Evolutionary conservation across 2,888 invertebrate species (phyloP).

Genomic region (Dione vanillae): DNA sequence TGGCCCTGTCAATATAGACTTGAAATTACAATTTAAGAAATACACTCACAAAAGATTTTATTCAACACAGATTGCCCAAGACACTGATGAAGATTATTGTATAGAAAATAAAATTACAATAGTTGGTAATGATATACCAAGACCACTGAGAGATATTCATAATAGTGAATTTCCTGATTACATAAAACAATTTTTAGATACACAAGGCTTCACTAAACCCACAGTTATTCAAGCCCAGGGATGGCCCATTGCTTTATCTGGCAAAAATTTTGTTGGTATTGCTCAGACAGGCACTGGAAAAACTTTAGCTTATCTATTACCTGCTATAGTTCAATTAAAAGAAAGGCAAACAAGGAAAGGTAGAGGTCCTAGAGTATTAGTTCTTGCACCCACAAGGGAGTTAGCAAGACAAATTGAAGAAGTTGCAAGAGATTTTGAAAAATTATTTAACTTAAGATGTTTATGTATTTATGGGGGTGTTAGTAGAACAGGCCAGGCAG

Average conservation of each 20-base stretch:
- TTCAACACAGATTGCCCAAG: slow-evolving; percentile 61
- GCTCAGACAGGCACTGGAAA: slow-evolving; percentile 93
- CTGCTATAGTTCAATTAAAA: slow-evolving; percentile 93
- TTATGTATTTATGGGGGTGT: slow-evolving; percentile 95
- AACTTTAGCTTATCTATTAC: slow-evolving; percentile 90
- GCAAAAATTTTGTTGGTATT: slow-evolving; percentile 92
- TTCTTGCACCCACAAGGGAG: slow-evolving; percentile 91
- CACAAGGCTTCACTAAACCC: slow-evolving; percentile 88
- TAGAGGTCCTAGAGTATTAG: slow-evolving; percentile 92
- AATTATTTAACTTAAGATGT: slow-evolving; percentile 87
- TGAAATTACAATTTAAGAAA: slow-evolving; percentile 34
- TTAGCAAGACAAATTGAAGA: slow-evolving; percentile 91
- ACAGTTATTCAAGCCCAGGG: slow-evolving; percentile 93
- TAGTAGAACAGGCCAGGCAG: slow-evolving; percentile 87
- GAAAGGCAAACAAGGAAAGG: slow-evolving; percentile 88
- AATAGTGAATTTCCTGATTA: slow-evolving; percentile 90
- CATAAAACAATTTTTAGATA: slow-evolving; percentile 85
- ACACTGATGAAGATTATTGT: slow-evolving; percentile 86
- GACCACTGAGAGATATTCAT: slow-evolving; percentile 89
- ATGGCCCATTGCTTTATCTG: slow-evolving; percentile 92
- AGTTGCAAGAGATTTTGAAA: slow-evolving; percentile 91
- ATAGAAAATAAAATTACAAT: slow-evolving; percentile 88
- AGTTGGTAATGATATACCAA: slow-evolving; percentile 88
- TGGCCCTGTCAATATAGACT: slow-evolving; percentile 12
- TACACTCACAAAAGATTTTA: slow-evolving; percentile 56